Evolutionary conservation across 2,113 vertebrate species (phyloP).

Genomic region (Microcebus tavaratra): DNA sequence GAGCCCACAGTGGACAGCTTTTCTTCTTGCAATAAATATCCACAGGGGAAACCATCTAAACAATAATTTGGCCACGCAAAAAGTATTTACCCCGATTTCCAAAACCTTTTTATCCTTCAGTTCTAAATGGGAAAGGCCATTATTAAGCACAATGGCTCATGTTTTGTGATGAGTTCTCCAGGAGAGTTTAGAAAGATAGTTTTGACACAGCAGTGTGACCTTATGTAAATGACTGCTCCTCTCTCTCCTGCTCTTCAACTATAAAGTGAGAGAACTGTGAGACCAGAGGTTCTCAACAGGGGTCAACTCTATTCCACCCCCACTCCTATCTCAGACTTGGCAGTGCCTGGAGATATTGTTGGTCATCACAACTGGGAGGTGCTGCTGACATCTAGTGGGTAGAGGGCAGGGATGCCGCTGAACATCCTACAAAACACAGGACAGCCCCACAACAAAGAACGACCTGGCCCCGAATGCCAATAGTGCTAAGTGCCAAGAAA

Average conservation of each 20-base stretch:
- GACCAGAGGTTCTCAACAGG: background rate
- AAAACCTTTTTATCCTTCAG: background rate
- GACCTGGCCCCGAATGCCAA: background rate
- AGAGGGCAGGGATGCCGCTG: background rate
- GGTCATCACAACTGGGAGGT: background rate
- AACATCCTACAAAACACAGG: background rate
- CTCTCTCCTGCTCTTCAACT: background rate
- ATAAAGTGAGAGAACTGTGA: background rate
- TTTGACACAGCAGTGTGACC: background rate
- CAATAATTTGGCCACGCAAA: background rate
- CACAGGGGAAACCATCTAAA: background rate
- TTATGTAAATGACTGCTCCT: background rate
- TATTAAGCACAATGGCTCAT: background rate
- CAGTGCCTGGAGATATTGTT: background rate
- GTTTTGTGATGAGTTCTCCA: background rate
- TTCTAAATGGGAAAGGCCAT: background rate
- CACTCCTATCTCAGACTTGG: background rate
- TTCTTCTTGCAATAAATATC: constrained; percentile 23
- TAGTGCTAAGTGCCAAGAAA: background rate
- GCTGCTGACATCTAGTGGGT: constrained; percentile 58
- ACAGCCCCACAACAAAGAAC: background rate
- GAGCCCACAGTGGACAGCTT: background rate
- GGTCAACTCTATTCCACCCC: background rate
- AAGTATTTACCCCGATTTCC: background rate
- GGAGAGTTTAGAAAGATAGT: background rate